A percentile compares a stretch with the other conserved stretches of the same genome.
Conservation (phyloP, 2,113 vertebrate genomes). For the Heloderma charlesbogerti region DNA sequence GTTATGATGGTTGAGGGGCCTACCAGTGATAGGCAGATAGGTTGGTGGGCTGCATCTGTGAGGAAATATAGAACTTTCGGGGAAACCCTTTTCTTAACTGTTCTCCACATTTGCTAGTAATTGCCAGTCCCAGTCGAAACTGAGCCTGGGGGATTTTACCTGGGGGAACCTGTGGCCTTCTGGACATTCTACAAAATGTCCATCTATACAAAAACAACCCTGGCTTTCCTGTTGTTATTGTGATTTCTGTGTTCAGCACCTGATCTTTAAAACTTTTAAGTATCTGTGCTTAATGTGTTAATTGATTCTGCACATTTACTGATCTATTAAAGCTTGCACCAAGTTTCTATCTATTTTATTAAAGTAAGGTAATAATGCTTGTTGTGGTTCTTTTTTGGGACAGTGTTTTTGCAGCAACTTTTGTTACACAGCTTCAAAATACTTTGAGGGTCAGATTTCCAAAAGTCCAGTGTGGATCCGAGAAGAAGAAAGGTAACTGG, state of each 20-base stretch:
- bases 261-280: background rate
- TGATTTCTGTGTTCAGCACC: background rate
- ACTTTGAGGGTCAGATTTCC: constrained; percentile 91
- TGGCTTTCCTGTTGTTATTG: background rate
- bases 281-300: background rate
- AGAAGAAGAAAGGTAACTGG: constrained; percentile 87
- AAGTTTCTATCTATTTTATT: background rate
- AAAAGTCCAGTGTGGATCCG: constrained; percentile 91
- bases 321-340: background rate
- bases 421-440: constrained; percentile 95
- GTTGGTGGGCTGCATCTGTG: background rate
- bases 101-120: background rate
- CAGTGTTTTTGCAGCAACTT: constrained; percentile 96
- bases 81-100: background rate
- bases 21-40: too few species aligned
- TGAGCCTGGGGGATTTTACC: background rate
- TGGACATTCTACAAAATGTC: too few species aligned
- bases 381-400: background rate
- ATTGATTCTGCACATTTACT: background rate
- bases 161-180: too few species aligned
- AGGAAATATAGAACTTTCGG: background rate
- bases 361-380: background rate
- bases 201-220: background rate
- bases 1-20: background rate
- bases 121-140: background rate